Evolutionary conservation across 2,113 vertebrate genomes (phyloP).

Genomic region (Paraplagusia blochii): DNA sequence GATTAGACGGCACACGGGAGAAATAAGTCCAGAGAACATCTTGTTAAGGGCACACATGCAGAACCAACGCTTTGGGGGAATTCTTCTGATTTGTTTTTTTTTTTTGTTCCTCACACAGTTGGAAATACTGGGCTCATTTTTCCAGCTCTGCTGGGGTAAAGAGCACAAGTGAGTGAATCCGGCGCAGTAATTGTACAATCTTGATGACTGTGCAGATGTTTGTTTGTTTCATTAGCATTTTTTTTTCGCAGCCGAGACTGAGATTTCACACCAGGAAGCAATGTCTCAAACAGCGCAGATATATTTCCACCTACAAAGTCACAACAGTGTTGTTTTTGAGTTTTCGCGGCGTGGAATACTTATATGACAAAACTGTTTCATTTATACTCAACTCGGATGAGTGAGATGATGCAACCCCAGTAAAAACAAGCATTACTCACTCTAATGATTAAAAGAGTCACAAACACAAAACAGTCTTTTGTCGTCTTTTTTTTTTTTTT

Average conservation of each 20-base stretch:
- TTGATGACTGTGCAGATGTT: background rate
- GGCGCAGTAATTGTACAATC: background rate
- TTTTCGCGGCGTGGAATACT: background rate
- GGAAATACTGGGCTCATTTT: background rate
- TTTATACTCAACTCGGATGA: background rate
- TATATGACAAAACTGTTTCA: constrained; percentile 2
- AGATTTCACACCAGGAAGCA: background rate
- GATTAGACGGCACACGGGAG: constrained; percentile 2
- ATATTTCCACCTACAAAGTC: background rate
- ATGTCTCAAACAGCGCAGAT: background rate
- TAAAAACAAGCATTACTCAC: constrained; percentile 6
- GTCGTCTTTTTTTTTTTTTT: too few species aligned
- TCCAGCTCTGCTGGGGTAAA: background rate
- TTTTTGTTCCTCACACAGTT: too few species aligned
- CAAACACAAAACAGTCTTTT: constrained; percentile 4
- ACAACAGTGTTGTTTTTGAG: background rate
- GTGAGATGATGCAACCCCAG: constrained; percentile 5
- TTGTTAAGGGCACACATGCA: constrained; percentile 15
- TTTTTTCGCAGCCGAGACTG: background rate
- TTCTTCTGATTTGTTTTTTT: background rate
- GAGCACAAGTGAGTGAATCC: background rate
- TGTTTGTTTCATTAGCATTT: too few species aligned
- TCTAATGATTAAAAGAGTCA: constrained; percentile 11
- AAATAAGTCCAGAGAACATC: constrained; percentile 14
- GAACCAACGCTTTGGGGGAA: background rate